phyloP scores from a whole-genome alignment of 1,140 invertebrate species.

The Medauroidea extradentata region DNA sequence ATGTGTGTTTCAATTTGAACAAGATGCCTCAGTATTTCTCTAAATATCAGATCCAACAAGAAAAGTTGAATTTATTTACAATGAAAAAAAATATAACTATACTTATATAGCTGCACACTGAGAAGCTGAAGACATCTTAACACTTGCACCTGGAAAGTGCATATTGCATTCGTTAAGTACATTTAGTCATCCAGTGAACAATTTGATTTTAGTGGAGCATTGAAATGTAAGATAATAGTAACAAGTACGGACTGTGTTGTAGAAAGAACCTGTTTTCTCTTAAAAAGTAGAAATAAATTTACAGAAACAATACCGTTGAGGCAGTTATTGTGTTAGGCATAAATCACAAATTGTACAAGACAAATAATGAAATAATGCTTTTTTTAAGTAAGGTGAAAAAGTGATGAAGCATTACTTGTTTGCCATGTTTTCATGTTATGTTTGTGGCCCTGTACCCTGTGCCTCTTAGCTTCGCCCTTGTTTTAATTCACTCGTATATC shows the following conservation, averaged over 20 bases:
- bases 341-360: no score
- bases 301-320: no score
- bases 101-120: constrained; percentile 5
- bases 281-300: no score
- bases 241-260: constrained; percentile 15
- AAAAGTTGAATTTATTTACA: constrained; percentile 1
- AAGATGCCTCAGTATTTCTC: constrained; percentile 17
- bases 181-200: constrained; percentile 17
- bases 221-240: constrained; percentile 5
- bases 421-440: no score
- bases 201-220: constrained; percentile 10
- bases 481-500: no score
- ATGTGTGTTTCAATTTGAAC: constrained; percentile 15
- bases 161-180: constrained; percentile 17
- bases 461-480: no score
- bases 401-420: no score
- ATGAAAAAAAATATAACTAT: no score
- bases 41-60: not conserved
- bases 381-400: no score
- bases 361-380: no score
- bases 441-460: no score
- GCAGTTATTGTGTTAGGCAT: no score
- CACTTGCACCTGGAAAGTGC: constrained; percentile 14
- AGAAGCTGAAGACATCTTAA: constrained; percentile 18
- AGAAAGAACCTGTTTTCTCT: constrained; percentile 10